Conservation (phyloP, 2,113 vertebrate genomes). For the Eidolon helvum region DNA sequence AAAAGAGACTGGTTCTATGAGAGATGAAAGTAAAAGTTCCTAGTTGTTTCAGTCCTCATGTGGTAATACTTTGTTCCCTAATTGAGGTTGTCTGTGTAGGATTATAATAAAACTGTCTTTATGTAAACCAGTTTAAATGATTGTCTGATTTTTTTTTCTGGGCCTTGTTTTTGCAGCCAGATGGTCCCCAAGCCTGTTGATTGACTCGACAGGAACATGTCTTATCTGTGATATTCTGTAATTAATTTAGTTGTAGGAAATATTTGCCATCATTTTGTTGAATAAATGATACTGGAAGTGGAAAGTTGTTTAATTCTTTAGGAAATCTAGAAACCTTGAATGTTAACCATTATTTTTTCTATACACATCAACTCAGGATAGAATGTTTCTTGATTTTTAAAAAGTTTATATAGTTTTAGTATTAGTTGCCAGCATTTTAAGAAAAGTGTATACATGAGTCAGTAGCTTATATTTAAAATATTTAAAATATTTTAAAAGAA, state of each 20-base stretch:
- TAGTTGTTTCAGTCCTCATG: not conserved
- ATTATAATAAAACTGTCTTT: not conserved
- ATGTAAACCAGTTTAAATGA: not conserved
- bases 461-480: not conserved
- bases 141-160: not conserved
- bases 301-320: not conserved
- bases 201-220: not conserved
- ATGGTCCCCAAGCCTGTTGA: not conserved
- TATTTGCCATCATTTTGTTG: not conserved
- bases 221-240: not conserved
- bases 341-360: not conserved
- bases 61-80: not conserved
- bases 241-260: not conserved
- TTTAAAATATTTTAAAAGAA: slow-evolving; percentile 13
- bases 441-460: not conserved
- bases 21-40: not conserved
- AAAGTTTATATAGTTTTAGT: not conserved
- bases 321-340: not conserved
- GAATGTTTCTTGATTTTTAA: slow-evolving; percentile 6
- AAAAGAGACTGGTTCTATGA: not conserved
- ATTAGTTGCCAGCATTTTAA: not conserved
- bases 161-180: not conserved
- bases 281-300: not conserved
- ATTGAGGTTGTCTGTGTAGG: not conserved
- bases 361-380: not conserved